Base-by-base conservation (phyloP, 2,113 vertebrate genomes). In the Passer domesticus region DNA sequence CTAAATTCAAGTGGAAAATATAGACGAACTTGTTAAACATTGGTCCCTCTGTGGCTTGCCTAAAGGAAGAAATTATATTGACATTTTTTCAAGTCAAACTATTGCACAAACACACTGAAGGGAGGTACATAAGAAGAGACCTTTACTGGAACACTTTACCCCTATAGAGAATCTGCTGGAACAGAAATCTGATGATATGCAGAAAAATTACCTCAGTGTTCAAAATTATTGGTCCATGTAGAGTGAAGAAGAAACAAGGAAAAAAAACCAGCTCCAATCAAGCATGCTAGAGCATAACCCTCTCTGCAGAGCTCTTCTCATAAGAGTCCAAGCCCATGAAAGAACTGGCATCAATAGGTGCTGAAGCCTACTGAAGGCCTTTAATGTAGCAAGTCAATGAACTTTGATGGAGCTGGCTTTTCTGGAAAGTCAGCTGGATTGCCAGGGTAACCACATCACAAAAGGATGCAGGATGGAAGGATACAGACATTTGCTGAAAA, bases 381-480 rank as follows among this genome's bases (percentile, higher is more conserved):
- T 80, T 90, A 83, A 92, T 37, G 53, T 62, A 85, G 76, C 69
- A 76, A 84, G 83, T 66, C 62, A 83, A 55, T 53, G 87, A 92
- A 79, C 74, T 89, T 67, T 52, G 79, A 85, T 56, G 62, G 43
- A 93, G 41, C 35, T 76, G 67, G 79, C 67, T 94, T 95, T 63
- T 91, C 89, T 87, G 75, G 76, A 89, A 94, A 94, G 92, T 86
- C 50, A 95, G 43, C 68, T 90, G 76, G 68, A 94, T 93, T 86
- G 74, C 91, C 60, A 83, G 28, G 64, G 77, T 73, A 95, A 96
- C 88, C 73, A 85, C 82, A 95, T 88, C 79, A 93, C 88, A 63
- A 86, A 89, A 79, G 69, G 68, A 69, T 55, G 47, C 41, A 47
- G 72, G 70, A 88, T 2, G 3, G 64, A 89, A 86, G 18, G 64